Percentiles rank a stretch among this genome's conserved stretches.
phyloP scores from a whole-genome alignment of 2,888 invertebrate species.

The Dioctria linearis region DNA sequence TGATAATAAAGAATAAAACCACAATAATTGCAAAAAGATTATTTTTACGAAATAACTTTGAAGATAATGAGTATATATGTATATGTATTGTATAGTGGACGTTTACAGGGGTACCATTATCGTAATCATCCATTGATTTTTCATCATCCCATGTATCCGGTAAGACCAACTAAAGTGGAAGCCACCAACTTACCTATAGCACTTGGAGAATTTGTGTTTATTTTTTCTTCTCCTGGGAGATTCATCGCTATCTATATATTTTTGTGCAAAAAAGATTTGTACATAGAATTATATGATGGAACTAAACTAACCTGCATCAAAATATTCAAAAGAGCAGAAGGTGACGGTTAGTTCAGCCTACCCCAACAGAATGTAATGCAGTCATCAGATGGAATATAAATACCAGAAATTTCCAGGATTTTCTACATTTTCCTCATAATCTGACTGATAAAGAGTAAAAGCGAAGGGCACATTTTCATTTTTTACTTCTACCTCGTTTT shows the following conservation, averaged over 20 bases:
- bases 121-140: background rate
- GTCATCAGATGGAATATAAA: background rate
- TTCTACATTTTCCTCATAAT: constrained; percentile 14
- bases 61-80: constrained; percentile 6
- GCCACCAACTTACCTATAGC: background rate
- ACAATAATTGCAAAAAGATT: constrained; percentile 15
- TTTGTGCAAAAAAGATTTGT: constrained; percentile 6
- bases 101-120: background rate
- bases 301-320: background rate
- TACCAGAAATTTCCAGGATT: constrained; percentile 1
- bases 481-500: constrained; percentile 32
- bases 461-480: background rate
- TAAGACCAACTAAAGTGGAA: background rate
- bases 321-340: background rate
- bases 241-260: background rate
- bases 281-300: too few relatives aligned
- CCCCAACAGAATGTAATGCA: background rate
- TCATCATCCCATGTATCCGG: background rate
- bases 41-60: constrained; percentile 17
- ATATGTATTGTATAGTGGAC: background rate
- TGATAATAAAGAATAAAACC: constrained; percentile 8
- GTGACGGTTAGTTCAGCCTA: background rate
- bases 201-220: constrained; percentile 15
- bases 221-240: background rate
- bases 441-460: background rate